phyloP scores from a whole-genome alignment of 2,888 invertebrate species.

The Tridacna crocea region DNA sequence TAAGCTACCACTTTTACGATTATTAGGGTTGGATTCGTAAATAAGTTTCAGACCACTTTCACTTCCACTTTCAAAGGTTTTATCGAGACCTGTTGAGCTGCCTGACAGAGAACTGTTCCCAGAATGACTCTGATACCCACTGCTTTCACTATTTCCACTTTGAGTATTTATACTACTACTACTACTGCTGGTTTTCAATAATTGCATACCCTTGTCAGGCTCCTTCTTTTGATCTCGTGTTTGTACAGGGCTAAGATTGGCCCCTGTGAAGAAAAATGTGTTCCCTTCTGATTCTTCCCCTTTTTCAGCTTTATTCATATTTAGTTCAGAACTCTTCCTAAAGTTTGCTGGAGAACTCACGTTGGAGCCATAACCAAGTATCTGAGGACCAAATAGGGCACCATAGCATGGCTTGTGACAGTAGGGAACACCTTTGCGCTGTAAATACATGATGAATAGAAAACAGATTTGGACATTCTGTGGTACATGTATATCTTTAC shows the following conservation, averaged over 20 bases:
- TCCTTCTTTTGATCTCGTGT: slow-evolving; percentile 39
- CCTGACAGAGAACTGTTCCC: slow-evolving; percentile 32
- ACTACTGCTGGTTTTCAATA: slow-evolving; percentile 18
- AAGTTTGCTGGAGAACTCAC: slow-evolving; percentile 78
- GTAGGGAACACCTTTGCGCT: slow-evolving; percentile 93
- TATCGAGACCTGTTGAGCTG: slow-evolving; percentile 39
- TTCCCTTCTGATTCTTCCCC: slow-evolving; percentile 29
- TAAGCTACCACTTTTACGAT: slow-evolving; percentile 16
- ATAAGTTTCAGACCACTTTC: slow-evolving; percentile 53
- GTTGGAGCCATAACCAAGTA: slow-evolving; percentile 91
- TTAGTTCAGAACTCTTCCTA: slow-evolving; percentile 55
- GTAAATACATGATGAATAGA: slow-evolving; percentile 52
- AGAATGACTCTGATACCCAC: slow-evolving; percentile 53
- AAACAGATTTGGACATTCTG: too few species aligned
- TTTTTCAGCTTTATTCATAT: neutral
- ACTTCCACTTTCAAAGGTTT: slow-evolving; percentile 36
- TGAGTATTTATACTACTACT: slow-evolving; percentile 18
- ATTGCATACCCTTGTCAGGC: slow-evolving; percentile 18
- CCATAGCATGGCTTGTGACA: slow-evolving; percentile 94
- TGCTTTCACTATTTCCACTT: slow-evolving; percentile 21
- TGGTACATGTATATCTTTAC: too few species aligned
- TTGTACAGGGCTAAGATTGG: slow-evolving; percentile 53
- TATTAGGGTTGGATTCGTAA: slow-evolving; percentile 44
- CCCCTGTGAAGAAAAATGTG: slow-evolving; percentile 52
- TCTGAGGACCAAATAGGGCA: slow-evolving; percentile 91